phyloP scores from a whole-genome alignment of 2,888 invertebrate species.

The Epiblema foenella region DNA sequence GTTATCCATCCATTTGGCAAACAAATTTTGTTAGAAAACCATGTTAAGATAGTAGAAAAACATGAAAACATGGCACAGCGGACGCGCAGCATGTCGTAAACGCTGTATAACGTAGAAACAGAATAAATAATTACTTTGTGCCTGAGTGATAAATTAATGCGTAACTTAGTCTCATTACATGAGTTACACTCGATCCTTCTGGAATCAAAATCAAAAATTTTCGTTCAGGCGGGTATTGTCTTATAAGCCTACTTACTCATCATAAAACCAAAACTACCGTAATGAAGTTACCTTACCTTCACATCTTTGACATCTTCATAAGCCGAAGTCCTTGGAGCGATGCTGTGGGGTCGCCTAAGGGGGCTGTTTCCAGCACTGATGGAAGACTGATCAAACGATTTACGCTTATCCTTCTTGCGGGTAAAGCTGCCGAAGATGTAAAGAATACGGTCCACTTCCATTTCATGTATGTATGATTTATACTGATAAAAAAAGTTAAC shows the following conservation, averaged over 20 bases:
- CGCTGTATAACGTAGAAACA: no score
- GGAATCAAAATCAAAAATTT: background rate
- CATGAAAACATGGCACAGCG: no score
- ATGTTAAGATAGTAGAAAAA: no score
- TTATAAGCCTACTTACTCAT: no score
- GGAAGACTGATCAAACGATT: slow-evolving; percentile 76
- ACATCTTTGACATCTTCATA: slow-evolving; percentile 55
- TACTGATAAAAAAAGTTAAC: background rate
- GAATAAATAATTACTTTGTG: no score
- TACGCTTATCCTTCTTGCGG: slow-evolving; percentile 83
- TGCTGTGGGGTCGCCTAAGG: slow-evolving; percentile 58
- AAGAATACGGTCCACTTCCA: slow-evolving; percentile 86
- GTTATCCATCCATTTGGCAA: no score
- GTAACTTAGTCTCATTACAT: no score
- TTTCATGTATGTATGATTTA: slow-evolving; percentile 54
- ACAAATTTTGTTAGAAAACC: no score
- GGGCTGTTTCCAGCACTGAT: slow-evolving; percentile 80
- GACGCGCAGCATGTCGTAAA: no score
- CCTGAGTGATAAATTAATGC: no score
- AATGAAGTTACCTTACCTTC: background rate
- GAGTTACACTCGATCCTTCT: no score
- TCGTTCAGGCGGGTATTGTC: background rate
- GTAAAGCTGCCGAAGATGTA: slow-evolving; percentile 87
- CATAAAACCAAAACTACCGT: background rate
- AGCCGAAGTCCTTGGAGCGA: slow-evolving; percentile 72